Base-by-base conservation (phyloP, 2,888 invertebrate species). In the Onthophagus sagittarius region DNA sequence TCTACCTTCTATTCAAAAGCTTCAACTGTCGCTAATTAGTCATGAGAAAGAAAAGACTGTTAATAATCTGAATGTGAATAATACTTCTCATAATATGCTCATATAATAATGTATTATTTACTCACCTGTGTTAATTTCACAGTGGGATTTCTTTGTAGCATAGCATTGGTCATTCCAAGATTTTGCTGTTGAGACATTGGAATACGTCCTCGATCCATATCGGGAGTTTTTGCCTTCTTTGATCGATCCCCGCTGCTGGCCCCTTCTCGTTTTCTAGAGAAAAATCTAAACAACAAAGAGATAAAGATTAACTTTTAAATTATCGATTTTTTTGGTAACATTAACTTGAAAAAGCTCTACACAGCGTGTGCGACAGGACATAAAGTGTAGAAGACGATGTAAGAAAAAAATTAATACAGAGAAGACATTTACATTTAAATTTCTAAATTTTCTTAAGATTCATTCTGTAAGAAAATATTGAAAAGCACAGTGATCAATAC, bases 261-360 rank as follows among this genome's bases (percentile, higher is more conserved):
- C 69, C 89, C 86, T 5, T 83, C 83, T 63, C 93, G 89, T 83
- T 95, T 95, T 81, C 94, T 92, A 32, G 93, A 92, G 85, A 96
- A 96, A 86, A 96, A 96, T 85, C 95, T 92, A 80, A 76, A 74
- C 69, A 70, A 69, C 15, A 73, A 67, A 71, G 62, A 5, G 71
- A 63, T 33, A 15, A 14, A 15, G 63, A 7, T 7, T 63, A 15
- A 7, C 5, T 7, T 67, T 67, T 31, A 9, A 23, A 23, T 1
- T 33, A 7, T 5, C 7, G 33, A 5, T 53, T 11, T 11, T 9
- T 9, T 53, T 53, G 11, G 2, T 53, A 53, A 53, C 39, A 53
- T 9, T 53, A 1, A 53, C 6, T 53, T 53, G 9, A 53, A 53
- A 53, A 53, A 53, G 9, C 9, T 11, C 39, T 53, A 53, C 39